Conservation (phyloP, 2,113 vertebrate genomes). For the Solea solea region DNA sequence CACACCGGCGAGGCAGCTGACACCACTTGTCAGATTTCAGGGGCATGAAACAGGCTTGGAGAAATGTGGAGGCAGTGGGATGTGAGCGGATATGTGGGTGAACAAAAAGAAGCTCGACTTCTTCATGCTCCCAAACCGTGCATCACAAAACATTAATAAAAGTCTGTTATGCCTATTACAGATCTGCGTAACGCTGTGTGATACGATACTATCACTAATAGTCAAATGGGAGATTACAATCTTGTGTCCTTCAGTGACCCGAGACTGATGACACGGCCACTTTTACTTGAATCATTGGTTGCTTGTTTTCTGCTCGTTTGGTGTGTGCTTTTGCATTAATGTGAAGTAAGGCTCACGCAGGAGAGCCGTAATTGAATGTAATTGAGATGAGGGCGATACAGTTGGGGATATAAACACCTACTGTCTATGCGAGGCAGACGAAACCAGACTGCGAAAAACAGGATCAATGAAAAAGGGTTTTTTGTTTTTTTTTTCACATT, state of each 20-base stretch:
- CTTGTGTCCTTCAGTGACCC: background rate
- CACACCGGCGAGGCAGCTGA: slow-evolving; percentile 23
- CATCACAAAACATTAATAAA: background rate
- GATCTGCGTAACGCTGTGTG: too few relatives aligned
- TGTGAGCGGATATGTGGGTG: background rate
- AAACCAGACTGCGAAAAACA: too few relatives aligned
- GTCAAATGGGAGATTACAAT: background rate
- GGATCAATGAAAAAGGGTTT: background rate
- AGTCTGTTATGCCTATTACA: too few relatives aligned
- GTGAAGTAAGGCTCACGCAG: too few relatives aligned
- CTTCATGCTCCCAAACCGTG: background rate
- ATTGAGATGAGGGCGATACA: too few relatives aligned
- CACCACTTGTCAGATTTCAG: slow-evolving; percentile 46
- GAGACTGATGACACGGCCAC: background rate
- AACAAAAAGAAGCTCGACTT: background rate
- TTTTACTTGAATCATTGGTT: background rate
- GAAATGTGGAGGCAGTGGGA: slow-evolving; percentile 28
- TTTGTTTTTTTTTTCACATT: background rate
- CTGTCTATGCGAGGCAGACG: too few relatives aligned
- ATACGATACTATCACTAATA: background rate
- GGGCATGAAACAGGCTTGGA: slow-evolving; percentile 56
- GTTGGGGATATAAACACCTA: too few relatives aligned
- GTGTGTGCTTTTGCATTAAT: too few relatives aligned
- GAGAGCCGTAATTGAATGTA: too few relatives aligned
- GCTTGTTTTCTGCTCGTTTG: too few relatives aligned